phyloP scores from a whole-genome alignment of 2,113 vertebrate genomes.

The Zosterops lateralis region DNA sequence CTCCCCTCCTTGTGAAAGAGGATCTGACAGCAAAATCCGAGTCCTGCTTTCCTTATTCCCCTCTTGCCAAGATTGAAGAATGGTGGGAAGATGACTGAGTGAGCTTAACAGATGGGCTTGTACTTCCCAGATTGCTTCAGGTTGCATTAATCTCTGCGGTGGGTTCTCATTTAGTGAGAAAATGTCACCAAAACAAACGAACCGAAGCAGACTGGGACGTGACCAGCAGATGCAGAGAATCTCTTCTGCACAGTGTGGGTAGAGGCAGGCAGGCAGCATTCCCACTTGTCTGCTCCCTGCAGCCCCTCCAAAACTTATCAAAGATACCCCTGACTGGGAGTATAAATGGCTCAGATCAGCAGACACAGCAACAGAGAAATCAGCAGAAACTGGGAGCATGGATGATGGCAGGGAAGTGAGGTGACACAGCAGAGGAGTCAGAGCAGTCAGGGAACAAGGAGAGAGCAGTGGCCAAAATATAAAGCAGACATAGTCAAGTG shows the following conservation, averaged over 20 bases:
- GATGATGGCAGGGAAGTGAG: not conserved
- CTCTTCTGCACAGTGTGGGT: not conserved
- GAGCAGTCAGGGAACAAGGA: not conserved
- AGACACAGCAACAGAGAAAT: not conserved
- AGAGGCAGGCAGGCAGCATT: not conserved
- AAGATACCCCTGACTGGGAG: not conserved
- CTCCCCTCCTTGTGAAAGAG: not conserved
- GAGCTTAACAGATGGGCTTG: slow-evolving; percentile 41
- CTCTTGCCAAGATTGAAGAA: not conserved
- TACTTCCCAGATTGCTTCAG: not conserved
- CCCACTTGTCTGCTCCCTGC: not conserved
- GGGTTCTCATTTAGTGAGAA: slow-evolving; percentile 42
- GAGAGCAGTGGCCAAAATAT: not conserved
- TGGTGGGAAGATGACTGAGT: not conserved
- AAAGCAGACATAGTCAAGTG: rapidly evolving
- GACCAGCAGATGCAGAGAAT: not conserved
- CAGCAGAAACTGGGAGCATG: rapidly evolving
- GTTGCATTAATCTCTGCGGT: slow-evolving; percentile 1
- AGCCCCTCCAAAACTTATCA: not conserved
- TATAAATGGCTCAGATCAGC: not conserved
- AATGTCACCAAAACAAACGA: slow-evolving; percentile 40
- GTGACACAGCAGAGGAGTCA: rapidly evolving
- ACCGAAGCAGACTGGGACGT: not conserved
- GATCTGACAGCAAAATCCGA: not conserved
- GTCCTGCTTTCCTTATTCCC: not conserved